A percentile compares a stretch with the other conserved stretches of the same genome.
Conservation (phyloP, 2,888 invertebrate species). For the Iselma pallidipennis region DNA sequence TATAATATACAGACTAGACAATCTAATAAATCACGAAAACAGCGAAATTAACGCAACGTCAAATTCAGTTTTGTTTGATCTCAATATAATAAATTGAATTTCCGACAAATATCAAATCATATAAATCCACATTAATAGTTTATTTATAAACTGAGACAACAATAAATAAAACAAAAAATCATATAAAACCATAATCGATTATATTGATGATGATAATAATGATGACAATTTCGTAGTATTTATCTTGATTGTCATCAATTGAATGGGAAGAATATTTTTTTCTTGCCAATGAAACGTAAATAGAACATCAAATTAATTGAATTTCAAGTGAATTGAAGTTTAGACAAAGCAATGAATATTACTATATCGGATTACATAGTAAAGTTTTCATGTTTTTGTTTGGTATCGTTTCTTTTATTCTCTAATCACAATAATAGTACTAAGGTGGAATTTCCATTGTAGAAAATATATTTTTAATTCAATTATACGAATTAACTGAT, state of each 20-base stretch:
- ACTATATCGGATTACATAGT: too few relatives aligned
- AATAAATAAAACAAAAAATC: not conserved
- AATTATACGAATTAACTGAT: too few relatives aligned
- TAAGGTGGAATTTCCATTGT: too few relatives aligned
- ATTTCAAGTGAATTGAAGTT: not conserved
- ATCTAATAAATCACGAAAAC: constrained; percentile 4
- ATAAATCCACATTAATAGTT: not conserved
- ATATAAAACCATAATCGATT: not conserved
- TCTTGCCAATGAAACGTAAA: not conserved
- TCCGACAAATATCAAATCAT: constrained; percentile 1
- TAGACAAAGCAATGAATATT: too few relatives aligned
- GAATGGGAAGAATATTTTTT: not conserved
- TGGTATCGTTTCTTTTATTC: too few relatives aligned
- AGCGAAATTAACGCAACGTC: constrained; percentile 4
- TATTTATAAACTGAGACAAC: not conserved
- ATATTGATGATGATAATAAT: not conserved
- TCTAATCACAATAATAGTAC: too few relatives aligned
- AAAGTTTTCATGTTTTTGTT: too few relatives aligned
- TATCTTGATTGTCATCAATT: not conserved
- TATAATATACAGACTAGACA: not conserved
- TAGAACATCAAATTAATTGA: not conserved
- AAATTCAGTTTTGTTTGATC: constrained; percentile 3
- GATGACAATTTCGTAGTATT: not conserved
- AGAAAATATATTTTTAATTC: too few relatives aligned
- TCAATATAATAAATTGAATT: constrained; percentile 3